phyloP scores from a whole-genome alignment of 1,140 invertebrate genomes.

The Drosophila bifasciata region DNA sequence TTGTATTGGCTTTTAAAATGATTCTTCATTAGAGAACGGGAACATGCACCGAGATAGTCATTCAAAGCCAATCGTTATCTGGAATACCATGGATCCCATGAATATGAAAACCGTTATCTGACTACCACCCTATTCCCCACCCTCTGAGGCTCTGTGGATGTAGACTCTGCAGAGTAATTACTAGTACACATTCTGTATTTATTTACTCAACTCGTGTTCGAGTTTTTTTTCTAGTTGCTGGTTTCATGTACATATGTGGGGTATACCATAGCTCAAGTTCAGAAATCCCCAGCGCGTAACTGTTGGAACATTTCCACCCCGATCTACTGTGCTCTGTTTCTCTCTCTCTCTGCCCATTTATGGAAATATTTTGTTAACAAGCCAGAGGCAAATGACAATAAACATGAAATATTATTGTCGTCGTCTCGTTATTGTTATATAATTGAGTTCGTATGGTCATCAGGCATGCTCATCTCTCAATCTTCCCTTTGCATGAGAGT shows the following conservation, averaged over 20 bases:
- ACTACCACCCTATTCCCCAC: constrained; percentile 13
- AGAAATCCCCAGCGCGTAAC: constrained; percentile 30
- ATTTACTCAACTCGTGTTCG: constrained; percentile 25
- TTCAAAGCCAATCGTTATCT: constrained; percentile 7
- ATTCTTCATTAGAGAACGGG: constrained; percentile 3
- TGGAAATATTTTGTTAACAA: constrained; percentile 40
- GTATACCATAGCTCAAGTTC: background rate
- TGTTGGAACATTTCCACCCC: too few species aligned
- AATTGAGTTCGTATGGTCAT: constrained; percentile 26
- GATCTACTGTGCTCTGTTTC: constrained; percentile 15
- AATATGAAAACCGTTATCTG: constrained; percentile 29
- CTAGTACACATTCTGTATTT: constrained; percentile 34
- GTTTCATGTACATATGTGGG: background rate
- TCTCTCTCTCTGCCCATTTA: background rate
- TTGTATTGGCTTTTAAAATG: background rate
- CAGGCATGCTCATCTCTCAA: background rate
- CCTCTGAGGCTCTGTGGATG: constrained; percentile 9
- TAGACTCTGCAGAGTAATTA: constrained; percentile 12
- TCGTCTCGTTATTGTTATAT: constrained; percentile 51
- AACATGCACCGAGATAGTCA: background rate
- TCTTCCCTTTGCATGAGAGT: background rate
- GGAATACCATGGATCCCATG: background rate
- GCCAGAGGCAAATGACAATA: constrained; percentile 58
- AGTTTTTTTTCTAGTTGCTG: constrained; percentile 17
- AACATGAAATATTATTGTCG: constrained; percentile 53